Evolutionary conservation across 1,140 invertebrate genomes (phyloP).

Genomic region (Ceratina calcarata): DNA sequence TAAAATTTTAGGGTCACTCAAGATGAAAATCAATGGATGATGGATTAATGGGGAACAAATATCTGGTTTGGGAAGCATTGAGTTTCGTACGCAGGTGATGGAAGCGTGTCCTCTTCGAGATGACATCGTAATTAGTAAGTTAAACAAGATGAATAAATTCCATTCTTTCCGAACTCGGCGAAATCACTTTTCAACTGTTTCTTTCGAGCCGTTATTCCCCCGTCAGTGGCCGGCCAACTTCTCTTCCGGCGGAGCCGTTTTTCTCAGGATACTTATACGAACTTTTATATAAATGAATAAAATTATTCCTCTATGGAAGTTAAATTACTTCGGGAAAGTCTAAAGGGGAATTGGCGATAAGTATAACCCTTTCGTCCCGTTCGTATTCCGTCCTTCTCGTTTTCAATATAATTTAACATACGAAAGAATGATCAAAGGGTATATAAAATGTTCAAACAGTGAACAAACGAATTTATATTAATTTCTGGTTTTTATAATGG

Average conservation of each 20-base stretch:
- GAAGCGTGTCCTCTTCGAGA: background rate
- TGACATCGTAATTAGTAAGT: slow-evolving; percentile 49
- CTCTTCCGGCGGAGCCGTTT: slow-evolving; percentile 31
- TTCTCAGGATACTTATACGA: slow-evolving; percentile 45
- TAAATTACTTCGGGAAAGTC: slow-evolving; percentile 64
- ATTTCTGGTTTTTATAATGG: too few species aligned
- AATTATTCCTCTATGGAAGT: slow-evolving; percentile 65
- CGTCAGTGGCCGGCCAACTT: slow-evolving; percentile 48
- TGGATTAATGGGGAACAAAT: background rate
- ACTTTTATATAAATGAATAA: slow-evolving; percentile 64
- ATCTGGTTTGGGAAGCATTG: background rate
- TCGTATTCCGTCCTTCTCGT: slow-evolving; percentile 47
- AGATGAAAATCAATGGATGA: background rate
- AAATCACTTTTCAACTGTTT: slow-evolving; percentile 47
- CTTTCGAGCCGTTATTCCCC: slow-evolving; percentile 28
- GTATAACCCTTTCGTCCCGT: slow-evolving; percentile 38
- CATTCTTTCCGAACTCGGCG: slow-evolving; percentile 18
- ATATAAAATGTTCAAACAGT: too few species aligned
- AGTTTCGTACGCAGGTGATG: slow-evolving; percentile 1
- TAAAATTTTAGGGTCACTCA: too few species aligned
- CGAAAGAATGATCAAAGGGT: too few species aligned
- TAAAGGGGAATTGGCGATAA: slow-evolving; percentile 53
- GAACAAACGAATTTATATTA: too few species aligned
- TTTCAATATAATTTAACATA: slow-evolving; percentile 38
- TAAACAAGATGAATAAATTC: slow-evolving; percentile 49